Percentiles rank a stretch among this genome's conserved stretches.
These are phyloP conservation scores for Drosophila varians DNA, from an alignment of 1,140 invertebrate genomes.

Conservation along the genomic window DNA sequence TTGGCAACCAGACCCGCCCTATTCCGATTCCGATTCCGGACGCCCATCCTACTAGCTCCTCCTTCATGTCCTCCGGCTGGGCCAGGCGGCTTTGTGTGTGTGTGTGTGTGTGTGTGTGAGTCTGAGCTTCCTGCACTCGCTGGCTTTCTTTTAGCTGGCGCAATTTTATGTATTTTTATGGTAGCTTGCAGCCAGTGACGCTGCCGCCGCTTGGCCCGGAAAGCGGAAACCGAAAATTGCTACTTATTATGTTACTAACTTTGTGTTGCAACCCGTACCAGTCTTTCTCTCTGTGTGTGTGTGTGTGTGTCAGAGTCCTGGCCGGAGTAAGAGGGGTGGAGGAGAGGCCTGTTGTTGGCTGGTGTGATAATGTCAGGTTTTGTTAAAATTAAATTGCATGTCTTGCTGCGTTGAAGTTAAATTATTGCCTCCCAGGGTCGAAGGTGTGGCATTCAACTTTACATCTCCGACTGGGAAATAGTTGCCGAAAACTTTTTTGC, in stretches of 20 bases:
- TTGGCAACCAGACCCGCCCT: constrained; percentile 57
- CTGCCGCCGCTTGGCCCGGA: constrained; percentile 64
- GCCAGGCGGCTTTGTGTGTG: constrained; percentile 19
- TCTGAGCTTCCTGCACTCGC: constrained; percentile 23
- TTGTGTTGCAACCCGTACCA: constrained; percentile 62
- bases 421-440: constrained; percentile 72
- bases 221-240: constrained; percentile 82
- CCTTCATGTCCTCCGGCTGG: constrained; percentile 26
- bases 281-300: neutral
- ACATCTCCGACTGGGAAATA: constrained; percentile 50
- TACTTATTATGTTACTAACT: constrained; percentile 82
- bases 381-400: constrained; percentile 82
- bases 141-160: constrained; percentile 68
- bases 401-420: constrained; percentile 78
- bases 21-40: neutral
- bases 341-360: constrained; percentile 51
- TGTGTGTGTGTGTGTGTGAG: constrained; percentile 10
- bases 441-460: constrained; percentile 53
- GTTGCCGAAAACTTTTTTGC: constrained; percentile 24
- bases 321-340: no score
- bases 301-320: no score
- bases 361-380: constrained; percentile 81
- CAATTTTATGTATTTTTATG: constrained; percentile 81
- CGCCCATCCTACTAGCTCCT: constrained; percentile 1
- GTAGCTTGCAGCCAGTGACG: constrained; percentile 71